These are phyloP conservation scores for Tenualosa thibaudeaui DNA, from an alignment of 2,797 vertebrate genomes.

Conservation along the genomic window DNA sequence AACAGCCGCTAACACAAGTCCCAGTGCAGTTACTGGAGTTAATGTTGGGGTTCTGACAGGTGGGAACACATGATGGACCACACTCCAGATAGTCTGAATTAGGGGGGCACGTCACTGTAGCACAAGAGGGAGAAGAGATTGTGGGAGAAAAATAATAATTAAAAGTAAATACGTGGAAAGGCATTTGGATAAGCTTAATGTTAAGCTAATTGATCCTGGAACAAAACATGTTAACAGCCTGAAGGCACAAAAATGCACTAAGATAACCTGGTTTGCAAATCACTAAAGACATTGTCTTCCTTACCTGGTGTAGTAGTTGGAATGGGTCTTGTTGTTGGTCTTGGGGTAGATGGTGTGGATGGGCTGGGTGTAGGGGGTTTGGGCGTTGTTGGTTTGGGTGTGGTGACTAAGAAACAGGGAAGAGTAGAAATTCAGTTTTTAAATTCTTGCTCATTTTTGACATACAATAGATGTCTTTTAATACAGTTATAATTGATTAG, in stretches of 20 bases:
- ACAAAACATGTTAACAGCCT: no score
- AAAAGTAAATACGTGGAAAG: neutral
- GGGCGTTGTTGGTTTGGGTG: constrained; percentile 39
- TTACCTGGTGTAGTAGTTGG: constrained; percentile 21
- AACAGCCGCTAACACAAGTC: constrained; percentile 71
- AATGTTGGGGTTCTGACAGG: constrained; percentile 71
- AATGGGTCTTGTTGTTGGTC: no score
- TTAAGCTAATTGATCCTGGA: no score
- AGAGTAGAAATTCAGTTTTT: neutral
- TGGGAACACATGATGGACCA: constrained; percentile 72
- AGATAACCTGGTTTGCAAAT: no score
- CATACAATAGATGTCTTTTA: neutral
- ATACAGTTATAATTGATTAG: neutral
- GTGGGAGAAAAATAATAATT: neutral
- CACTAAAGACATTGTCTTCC: no score
- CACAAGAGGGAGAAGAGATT: constrained; percentile 2
- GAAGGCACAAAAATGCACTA: no score
- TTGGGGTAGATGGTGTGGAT: neutral
- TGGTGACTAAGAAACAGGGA: neutral
- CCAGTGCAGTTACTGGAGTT: constrained; percentile 71
- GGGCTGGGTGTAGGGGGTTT: constrained; percentile 26
- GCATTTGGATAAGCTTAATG: no score
- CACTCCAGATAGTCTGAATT: constrained; percentile 73
- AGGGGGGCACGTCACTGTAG: constrained; percentile 66
- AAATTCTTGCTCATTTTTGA: neutral